These are phyloP conservation scores for Tautogolabrus adspersus DNA, from an alignment of 2,113 vertebrate genomes.

Conservation along the genomic window DNA sequence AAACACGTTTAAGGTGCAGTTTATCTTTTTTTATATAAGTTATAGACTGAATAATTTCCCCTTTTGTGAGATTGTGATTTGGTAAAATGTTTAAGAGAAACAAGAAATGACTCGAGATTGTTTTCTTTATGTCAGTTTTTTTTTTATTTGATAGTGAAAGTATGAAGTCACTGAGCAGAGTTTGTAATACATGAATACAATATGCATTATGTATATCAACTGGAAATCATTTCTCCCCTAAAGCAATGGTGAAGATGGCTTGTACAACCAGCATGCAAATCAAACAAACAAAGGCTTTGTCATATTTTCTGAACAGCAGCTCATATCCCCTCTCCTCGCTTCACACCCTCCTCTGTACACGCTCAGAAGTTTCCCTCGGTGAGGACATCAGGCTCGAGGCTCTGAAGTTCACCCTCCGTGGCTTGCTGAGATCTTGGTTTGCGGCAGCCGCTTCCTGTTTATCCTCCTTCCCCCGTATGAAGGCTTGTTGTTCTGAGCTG, in stretches of 20 bases:
- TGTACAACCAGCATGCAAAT: not conserved
- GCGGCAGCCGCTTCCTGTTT: slow-evolving; percentile 24
- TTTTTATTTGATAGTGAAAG: not conserved
- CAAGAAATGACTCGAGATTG: too few species aligned
- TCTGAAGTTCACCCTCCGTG: slow-evolving; percentile 66
- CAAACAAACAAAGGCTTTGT: not conserved
- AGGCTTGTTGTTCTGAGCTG: slow-evolving; percentile 2
- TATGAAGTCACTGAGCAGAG: not conserved
- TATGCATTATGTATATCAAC: not conserved
- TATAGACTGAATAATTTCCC: too few species aligned
- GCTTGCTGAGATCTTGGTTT: slow-evolving; percentile 48
- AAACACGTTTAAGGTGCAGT: too few species aligned
- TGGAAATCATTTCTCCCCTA: not conserved
- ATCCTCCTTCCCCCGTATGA: slow-evolving; percentile 5
- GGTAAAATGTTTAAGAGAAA: too few species aligned
- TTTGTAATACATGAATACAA: not conserved
- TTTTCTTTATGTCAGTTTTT: too few species aligned
- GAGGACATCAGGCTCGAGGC: slow-evolving; percentile 69
- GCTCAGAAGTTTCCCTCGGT: slow-evolving; percentile 38
- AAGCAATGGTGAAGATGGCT: too few species aligned
- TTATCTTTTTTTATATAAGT: too few species aligned
- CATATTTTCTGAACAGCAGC: not conserved
- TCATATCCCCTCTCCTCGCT: not conserved
- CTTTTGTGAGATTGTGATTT: too few species aligned
- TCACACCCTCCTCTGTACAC: slow-evolving; percentile 65